These are phyloP conservation scores for Drosophila engyochracea DNA, from an alignment of 2,888 invertebrate species.

Conservation along the genomic window DNA sequence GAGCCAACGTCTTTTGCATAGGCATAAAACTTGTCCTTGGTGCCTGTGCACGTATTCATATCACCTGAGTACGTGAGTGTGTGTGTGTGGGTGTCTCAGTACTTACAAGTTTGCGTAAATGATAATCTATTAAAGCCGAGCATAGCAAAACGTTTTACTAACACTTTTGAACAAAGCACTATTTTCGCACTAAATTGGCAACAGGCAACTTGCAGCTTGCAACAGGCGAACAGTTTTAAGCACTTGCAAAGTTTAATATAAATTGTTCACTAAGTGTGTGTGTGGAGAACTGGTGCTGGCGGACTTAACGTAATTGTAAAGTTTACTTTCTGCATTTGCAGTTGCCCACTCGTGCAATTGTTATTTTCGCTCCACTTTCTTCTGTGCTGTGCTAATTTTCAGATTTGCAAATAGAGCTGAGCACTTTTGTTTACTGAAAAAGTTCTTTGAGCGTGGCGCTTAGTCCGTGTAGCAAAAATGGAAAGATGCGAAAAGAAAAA, in stretches of 20 bases:
- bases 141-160: conserved; percentile 55
- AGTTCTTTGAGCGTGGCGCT: conserved; percentile 27
- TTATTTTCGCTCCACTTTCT: conserved; percentile 16
- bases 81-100: background rate
- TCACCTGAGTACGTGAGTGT: conserved; percentile 48
- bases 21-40: conserved; percentile 57
- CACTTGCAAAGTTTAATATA: conserved; percentile 46
- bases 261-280: conserved; percentile 70
- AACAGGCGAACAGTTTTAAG: conserved; percentile 23
- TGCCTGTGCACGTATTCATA: conserved; percentile 45
- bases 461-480: conserved; percentile 29
- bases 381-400: conserved; percentile 69
- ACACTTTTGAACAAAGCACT: conserved; percentile 63
- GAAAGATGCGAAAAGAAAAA: conserved; percentile 67
- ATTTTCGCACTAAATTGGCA: conserved; percentile 50
- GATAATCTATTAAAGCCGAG: conserved; percentile 54
- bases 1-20: conserved; percentile 51
- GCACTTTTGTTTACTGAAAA: conserved; percentile 68
- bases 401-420: conserved; percentile 71
- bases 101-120: conserved; percentile 24
- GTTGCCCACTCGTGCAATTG: conserved; percentile 32
- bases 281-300: conserved; percentile 56
- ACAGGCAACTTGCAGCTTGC: conserved; percentile 20
- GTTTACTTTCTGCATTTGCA: conserved; percentile 55
- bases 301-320: conserved; percentile 80